A percentile compares a stretch with the other conserved stretches of the same genome.
Evolutionary conservation across 2,888 invertebrate species (phyloP).

Genomic region (Clitarchus hookeri): DNA sequence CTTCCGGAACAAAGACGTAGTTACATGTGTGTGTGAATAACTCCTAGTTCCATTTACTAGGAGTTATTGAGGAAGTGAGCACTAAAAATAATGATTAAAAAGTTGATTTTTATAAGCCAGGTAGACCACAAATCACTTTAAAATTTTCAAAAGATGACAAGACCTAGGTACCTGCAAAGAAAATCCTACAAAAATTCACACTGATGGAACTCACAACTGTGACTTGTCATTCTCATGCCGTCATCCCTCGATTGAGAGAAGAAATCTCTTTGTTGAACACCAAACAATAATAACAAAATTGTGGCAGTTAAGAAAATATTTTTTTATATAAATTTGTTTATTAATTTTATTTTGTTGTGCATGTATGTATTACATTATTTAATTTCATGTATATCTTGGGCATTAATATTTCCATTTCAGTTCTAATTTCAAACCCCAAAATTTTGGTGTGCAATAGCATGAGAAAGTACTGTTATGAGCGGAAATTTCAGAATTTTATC

Average conservation of each 20-base stretch:
- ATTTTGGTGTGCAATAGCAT: too few relatives aligned
- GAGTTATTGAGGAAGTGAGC: conserved; percentile 18
- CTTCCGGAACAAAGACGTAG: not conserved
- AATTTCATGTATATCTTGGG: too few relatives aligned
- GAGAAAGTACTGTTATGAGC: too few relatives aligned
- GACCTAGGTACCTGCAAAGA: not conserved
- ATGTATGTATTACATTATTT: too few relatives aligned
- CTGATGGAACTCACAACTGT: not conserved
- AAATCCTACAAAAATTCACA: not conserved
- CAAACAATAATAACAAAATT: not conserved
- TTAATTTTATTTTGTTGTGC: too few relatives aligned
- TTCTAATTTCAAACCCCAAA: too few relatives aligned
- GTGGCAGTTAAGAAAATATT: too few relatives aligned
- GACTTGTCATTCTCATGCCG: not conserved
- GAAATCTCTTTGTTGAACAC: not conserved
- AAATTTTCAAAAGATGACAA: not conserved
- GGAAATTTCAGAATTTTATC: too few relatives aligned
- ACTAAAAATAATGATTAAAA: not conserved
- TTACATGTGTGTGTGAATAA: not conserved
- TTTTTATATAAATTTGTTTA: too few relatives aligned
- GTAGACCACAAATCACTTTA: not conserved
- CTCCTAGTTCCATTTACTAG: not conserved
- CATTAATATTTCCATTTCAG: too few relatives aligned
- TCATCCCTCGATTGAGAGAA: not conserved
- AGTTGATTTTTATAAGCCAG: not conserved